Conservation (phyloP, 2,113 vertebrate species). For the Mastomys coucha region DNA sequence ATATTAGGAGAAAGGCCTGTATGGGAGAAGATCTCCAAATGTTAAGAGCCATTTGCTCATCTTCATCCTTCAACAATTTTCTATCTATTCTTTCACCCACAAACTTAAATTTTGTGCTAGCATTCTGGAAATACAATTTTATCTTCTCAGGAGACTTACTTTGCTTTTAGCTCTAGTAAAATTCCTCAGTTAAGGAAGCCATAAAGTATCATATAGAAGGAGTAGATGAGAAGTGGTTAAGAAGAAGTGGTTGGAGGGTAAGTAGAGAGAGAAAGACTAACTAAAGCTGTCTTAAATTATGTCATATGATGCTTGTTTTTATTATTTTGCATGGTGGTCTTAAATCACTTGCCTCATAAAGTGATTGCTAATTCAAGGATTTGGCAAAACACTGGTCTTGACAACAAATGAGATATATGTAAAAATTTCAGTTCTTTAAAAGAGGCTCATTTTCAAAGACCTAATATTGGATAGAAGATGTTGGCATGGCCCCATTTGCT, state of each 20-base stretch:
- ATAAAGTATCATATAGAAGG: neutral
- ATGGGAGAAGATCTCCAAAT: neutral
- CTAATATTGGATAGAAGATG: neutral
- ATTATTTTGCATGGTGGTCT: neutral
- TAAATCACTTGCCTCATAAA: neutral
- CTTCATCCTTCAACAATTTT: neutral
- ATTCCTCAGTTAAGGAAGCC: neutral
- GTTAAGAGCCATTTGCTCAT: neutral
- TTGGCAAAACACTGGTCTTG: neutral
- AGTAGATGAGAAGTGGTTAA: neutral
- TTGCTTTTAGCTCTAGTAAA: neutral
- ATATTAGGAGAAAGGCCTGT: neutral
- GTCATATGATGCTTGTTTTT: neutral
- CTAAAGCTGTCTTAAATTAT: neutral
- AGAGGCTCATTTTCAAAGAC: neutral
- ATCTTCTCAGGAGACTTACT: constrained; percentile 9
- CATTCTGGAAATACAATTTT: neutral
- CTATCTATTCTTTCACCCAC: neutral
- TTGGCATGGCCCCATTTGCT: neutral
- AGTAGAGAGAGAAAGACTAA: neutral
- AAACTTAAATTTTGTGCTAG: neutral
- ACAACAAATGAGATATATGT: neutral
- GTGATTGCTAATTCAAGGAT: neutral
- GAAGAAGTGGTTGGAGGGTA: neutral
- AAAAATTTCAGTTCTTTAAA: neutral